Percentiles rank a stretch among this genome's conserved stretches.
Conservation (phyloP, 35 echinoderm and acorn worm species). For the Ptychodera flava region DNA sequence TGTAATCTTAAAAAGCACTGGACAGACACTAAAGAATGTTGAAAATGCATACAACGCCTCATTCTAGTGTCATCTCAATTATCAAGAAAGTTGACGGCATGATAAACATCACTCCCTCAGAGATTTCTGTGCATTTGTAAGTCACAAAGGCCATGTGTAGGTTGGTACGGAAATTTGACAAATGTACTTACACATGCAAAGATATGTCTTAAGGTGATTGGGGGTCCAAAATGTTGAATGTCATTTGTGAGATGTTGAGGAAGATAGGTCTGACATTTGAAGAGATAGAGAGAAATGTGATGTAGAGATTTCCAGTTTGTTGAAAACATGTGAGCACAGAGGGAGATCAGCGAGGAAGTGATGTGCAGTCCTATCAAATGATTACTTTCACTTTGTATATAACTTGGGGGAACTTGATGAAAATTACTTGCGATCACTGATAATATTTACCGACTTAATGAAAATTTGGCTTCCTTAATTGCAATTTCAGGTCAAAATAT, state of each 20-base stretch:
- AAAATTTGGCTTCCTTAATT: not conserved
- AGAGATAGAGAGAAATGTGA: not conserved
- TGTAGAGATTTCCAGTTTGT: not conserved
- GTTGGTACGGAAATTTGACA: too few species aligned
- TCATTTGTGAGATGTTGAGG: not conserved
- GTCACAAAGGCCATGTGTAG: too few species aligned
- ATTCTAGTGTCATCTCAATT: too few species aligned
- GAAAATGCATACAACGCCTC: too few species aligned
- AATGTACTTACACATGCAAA: too few species aligned
- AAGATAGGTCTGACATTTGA: not conserved
- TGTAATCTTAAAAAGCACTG: too few species aligned
- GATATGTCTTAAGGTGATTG: too few species aligned
- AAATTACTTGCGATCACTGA: not conserved
- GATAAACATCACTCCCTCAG: too few species aligned
- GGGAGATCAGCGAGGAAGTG: not conserved
- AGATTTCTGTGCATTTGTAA: too few species aligned
- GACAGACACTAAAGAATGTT: too few species aligned
- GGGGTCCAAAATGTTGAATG: too few species aligned
- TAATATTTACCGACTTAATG: not conserved
- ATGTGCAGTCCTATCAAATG: not conserved
- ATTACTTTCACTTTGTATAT: not conserved
- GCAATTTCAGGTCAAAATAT: conserved; percentile 88
- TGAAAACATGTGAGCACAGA: not conserved
- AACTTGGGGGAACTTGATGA: not conserved
- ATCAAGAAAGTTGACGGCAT: too few species aligned